These are phyloP conservation scores for Ondatra zibethicus DNA, from an alignment of 2,113 vertebrate species.

Conservation along the genomic window DNA sequence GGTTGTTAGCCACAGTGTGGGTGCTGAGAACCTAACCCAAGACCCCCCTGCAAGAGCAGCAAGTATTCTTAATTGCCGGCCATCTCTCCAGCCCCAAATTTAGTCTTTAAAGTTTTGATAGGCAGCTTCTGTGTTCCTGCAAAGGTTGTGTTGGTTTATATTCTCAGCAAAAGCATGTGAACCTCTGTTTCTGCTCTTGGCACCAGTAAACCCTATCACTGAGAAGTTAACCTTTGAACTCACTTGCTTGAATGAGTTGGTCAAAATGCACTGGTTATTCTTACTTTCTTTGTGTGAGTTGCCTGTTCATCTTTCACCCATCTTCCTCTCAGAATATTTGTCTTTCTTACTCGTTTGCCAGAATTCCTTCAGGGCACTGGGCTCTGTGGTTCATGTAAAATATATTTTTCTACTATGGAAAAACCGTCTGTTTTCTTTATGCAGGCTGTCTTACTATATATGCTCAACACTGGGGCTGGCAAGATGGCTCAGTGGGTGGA, in stretches of 20 bases:
- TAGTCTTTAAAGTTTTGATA: not conserved
- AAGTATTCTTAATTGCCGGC: not conserved
- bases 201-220: not conserved
- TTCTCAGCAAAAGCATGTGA: not conserved
- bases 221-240: not conserved
- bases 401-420: not conserved
- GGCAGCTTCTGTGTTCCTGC: not conserved
- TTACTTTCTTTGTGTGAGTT: not conserved
- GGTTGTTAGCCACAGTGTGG: not conserved
- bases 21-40: not conserved
- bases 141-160: not conserved
- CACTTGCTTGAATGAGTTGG: not conserved
- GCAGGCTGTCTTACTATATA: not conserved
- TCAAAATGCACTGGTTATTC: not conserved
- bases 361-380: not conserved
- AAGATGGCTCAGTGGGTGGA: not conserved
- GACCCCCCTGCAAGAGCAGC: not conserved
- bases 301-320: not conserved
- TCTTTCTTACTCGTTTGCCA: constrained; percentile 9
- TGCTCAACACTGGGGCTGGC: not conserved
- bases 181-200: not conserved
- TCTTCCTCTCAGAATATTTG: constrained; percentile 27
- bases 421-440: not conserved
- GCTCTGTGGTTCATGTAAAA: not conserved
- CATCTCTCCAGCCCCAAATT: not conserved